Base-by-base conservation (phyloP, 2,888 invertebrate genomes). In the Dynastes grantii region DNA sequence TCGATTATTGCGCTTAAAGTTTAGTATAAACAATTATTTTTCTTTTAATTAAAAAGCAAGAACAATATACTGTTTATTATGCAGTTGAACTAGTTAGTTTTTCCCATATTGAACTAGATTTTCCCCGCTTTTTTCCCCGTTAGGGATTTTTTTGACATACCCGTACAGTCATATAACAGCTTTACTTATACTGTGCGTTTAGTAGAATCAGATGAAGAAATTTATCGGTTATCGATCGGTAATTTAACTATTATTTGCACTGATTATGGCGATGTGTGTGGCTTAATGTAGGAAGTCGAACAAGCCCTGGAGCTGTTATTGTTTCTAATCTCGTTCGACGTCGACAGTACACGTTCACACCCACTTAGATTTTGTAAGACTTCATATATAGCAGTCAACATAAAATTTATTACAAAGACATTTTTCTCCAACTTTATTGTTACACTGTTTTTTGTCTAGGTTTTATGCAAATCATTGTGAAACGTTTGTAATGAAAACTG, bases 311-410 rank as follows among this genome's bases (percentile, higher is more conserved):
- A 61, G 45, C 13, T 49, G 13, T 75, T 75, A 75, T 75, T 75
- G 61, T 75, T 49, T 75, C 45, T 75, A 61, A 75, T 75, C 73
- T n/a, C 32, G 37, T 37, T 61, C 13, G 45, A 61, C 45, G 45
- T 75, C 61, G 40, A 61, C 11, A 61, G 40, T 63, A 53, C 22
- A 45, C 40, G 58, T 73, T 73, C 61, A 45, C 61, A 73, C 61
- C 58, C 61, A 73, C 73, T 9, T 73, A 32, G 27, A 73, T 73
- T 73, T 73, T 58, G 61, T 22, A 73, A 73, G 2, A 22, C 58
- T 16, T 16, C 40, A 40, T 22, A 40, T 37, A n/a, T 61, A 40
- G 22, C 16, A 2, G 11, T 11, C 29, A 13, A 51, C 11, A 13
- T 53, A n/a, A 71, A 53, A 55, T 73, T 73, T 61, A 73, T 73